Base-by-base conservation (phyloP, 2,797 vertebrate genomes). In the Euthynnus affinis region DNA sequence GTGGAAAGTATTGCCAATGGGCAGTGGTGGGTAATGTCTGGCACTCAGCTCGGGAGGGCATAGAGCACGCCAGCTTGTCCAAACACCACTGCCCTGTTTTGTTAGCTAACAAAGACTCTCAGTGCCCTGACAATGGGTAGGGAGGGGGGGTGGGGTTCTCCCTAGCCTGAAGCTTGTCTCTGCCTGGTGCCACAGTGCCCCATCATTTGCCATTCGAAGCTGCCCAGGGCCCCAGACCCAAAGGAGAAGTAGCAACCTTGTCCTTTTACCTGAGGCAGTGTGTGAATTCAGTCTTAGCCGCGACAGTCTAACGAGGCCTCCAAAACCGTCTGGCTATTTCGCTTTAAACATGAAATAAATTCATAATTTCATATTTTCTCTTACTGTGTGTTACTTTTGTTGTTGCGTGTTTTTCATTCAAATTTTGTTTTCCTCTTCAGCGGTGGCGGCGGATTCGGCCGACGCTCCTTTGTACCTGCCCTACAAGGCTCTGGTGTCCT, bases 401-500 rank as follows among this genome's bases (percentile, higher is more conserved):
- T 40, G 2, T 34, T 60, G 20, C 51, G n/a, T 9, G 2, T 46
- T 18, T 46, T 18, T 67, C 2, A 65, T 46, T 76, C 3, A 37
- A 49, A 55, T 70, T 23, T 70, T 55, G 14, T 81, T 74, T 81
- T 10, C 25, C 2, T 80, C 2, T 83, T 3, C 67, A 89, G 80
- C 78, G 87, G 94, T 83, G 52, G 75, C 82, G 0, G 51, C 46
- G 0, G 96, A 97, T 73, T 84, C 88, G 0, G 72, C 88, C 6
- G 96, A 97, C 0, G 92, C 95, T 0, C 94, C 96, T 0, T 88
- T 97, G 58, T 96, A 94, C 89, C 93, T 98, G 66, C 96, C 98
- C 52, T 99, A 97, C 91, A 98, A 97, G 93, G 93, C 96, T 0
- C 93, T 99, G 9, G 91, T 97, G 68, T 98, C 97, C 77, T 96